These are phyloP conservation scores for Pelagia noctiluca DNA, from an alignment of 30 jellyfish, hydroid and myxozoan species.

Conservation along the genomic window DNA sequence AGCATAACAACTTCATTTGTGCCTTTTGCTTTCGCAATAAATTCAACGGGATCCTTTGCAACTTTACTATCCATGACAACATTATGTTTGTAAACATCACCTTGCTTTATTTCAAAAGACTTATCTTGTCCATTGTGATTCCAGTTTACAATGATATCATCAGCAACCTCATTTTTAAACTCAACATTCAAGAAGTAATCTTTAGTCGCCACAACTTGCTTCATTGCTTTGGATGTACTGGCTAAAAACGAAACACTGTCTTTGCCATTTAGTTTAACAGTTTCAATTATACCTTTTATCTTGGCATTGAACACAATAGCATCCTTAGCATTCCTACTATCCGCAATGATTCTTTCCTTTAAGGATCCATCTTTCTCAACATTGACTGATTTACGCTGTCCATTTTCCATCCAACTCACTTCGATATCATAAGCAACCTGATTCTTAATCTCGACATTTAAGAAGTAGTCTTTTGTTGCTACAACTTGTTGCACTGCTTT, in stretches of 20 bases:
- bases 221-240: not conserved
- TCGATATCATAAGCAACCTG: constrained; percentile 24
- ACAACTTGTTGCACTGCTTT: not conserved
- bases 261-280: constrained; percentile 34
- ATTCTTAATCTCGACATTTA: constrained; percentile 27
- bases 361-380: not conserved
- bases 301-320: constrained; percentile 14
- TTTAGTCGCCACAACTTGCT: not conserved
- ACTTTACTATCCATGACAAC: constrained; percentile 9
- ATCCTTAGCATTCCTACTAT: constrained; percentile 28
- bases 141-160: constrained; percentile 27
- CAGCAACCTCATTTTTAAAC: constrained; percentile 31
- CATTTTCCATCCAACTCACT: constrained; percentile 35
- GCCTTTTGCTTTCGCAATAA: constrained; percentile 42
- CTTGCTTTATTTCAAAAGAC: constrained; percentile 10
- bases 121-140: not conserved
- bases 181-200: constrained; percentile 22
- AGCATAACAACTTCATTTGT: not conserved
- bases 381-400: constrained; percentile 1
- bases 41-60: constrained; percentile 8
- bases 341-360: not conserved
- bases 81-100: not conserved
- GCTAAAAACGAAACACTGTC: constrained; percentile 11
- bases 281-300: not conserved
- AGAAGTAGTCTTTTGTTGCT: constrained; percentile 12